A percentile compares a stretch with the other conserved stretches of the same genome.
phyloP scores from a whole-genome alignment of 2,113 vertebrate species.

The Zosterops borbonicus region DNA sequence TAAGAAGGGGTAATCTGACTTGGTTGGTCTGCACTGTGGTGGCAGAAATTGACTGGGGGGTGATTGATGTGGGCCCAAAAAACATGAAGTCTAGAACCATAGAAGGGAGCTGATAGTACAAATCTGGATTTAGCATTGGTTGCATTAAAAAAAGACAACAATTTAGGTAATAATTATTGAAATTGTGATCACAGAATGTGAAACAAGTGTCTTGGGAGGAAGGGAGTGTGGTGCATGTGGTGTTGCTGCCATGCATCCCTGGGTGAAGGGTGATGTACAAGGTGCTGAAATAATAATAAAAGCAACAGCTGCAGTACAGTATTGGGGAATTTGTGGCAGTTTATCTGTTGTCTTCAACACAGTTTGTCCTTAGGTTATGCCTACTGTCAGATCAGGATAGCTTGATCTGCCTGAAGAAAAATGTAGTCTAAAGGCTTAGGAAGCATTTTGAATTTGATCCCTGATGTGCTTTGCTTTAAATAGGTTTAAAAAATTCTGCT shows the following conservation, averaged over 20 bases:
- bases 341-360: background rate
- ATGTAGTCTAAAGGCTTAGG: background rate
- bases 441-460: background rate
- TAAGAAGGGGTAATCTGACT: background rate
- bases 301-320: background rate
- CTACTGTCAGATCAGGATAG: background rate
- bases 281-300: background rate
- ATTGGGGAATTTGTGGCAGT: background rate
- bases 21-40: background rate
- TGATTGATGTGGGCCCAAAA: background rate
- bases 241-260: background rate
- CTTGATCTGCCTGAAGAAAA: background rate
- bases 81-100: background rate
- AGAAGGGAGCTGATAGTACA: background rate
- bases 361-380: background rate
- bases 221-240: rapidly evolving
- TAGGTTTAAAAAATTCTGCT: background rate
- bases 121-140: background rate
- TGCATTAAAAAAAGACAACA: background rate
- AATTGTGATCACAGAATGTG: background rate
- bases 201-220: background rate
- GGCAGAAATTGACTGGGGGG: background rate
- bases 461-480: background rate
- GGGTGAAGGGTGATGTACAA: background rate
- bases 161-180: background rate